Conservation (phyloP, 2,888 invertebrate species). For the Mylabris sibirica region DNA sequence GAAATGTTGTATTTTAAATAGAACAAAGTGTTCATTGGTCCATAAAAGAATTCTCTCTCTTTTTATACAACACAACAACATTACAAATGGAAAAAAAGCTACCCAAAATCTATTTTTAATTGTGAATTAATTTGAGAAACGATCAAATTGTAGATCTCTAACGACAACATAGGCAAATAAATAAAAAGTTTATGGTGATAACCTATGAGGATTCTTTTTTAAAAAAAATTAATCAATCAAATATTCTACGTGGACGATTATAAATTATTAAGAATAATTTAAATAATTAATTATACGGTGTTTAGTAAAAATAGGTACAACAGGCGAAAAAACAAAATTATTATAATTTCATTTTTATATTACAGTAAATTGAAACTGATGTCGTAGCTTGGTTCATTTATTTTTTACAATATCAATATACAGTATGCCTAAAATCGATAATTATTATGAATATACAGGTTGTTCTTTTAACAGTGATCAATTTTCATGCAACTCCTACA, state of each 20-base stretch:
- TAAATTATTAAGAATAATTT: background rate
- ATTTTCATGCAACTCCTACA: no score
- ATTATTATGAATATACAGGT: no score
- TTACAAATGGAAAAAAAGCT: background rate
- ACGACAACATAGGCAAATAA: background rate
- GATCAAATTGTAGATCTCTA: background rate
- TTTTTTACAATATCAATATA: no score
- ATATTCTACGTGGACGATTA: background rate
- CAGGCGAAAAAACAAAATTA: background rate
- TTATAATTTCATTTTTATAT: background rate
- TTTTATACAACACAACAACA: background rate
- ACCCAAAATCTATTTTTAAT: background rate
- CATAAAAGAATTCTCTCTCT: background rate
- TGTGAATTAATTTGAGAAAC: background rate
- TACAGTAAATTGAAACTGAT: no score
- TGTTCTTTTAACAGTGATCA: no score
- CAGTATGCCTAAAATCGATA: no score
- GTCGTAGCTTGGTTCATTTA: background rate
- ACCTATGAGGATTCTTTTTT: background rate
- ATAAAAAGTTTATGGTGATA: background rate
- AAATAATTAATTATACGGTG: background rate
- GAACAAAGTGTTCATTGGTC: constrained; percentile 2
- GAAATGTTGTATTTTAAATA: background rate
- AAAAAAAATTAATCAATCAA: no score
- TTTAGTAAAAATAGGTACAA: background rate